Evolutionary conservation across 2,113 vertebrate genomes (phyloP), one percentile per base, ranked within the genome.

Genomic region (Heptranchias perlo): DNA sequence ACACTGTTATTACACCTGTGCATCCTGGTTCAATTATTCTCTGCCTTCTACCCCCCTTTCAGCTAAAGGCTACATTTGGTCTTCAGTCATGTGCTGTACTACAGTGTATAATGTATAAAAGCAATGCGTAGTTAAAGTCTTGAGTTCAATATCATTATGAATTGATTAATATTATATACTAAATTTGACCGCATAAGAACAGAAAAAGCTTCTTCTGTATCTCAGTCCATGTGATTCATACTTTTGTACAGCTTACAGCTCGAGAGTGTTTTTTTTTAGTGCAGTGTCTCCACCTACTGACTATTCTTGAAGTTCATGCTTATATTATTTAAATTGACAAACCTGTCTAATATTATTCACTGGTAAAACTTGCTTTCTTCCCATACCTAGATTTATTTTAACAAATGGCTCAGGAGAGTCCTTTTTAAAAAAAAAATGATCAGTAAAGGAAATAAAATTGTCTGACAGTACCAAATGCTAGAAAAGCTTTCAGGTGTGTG

Each of bases 261-360:
- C 35, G 13, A 35, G 31, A 86, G 52, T 47, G 44, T 28, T 49
- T 86, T 35, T 25, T 14, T 91, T 35, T 35, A 58, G 28, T 91
- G 2, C 28, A 54, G 92, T 65, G 92, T 94, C 62, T 95, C 94
- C 94, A 69, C 44, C 64, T 95, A 95, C 28, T 95, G 94, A 69
- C 93, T n/a, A 35, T 61, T 91, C 28, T 67, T 64, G 39, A 94
- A 47, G 23, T 95, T 69, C 94, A 52, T 49, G 3, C 52, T 69
- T 16, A 94, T 23, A n/a, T 62, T 92, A 14, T 65, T 44, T 44
- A 25, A 93, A 94, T 47, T 10, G 10, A 93, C 25, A 35, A 54
- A 47, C 39, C 52, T 28, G 47, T 52, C 47, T 87, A 8, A 28
- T 18, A 86, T 23, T 31, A 5, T 76, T 86, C 18, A 44, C 82